Evolutionary conservation across 2,888 invertebrate species (phyloP).

Genomic region (Desoria tigrina): DNA sequence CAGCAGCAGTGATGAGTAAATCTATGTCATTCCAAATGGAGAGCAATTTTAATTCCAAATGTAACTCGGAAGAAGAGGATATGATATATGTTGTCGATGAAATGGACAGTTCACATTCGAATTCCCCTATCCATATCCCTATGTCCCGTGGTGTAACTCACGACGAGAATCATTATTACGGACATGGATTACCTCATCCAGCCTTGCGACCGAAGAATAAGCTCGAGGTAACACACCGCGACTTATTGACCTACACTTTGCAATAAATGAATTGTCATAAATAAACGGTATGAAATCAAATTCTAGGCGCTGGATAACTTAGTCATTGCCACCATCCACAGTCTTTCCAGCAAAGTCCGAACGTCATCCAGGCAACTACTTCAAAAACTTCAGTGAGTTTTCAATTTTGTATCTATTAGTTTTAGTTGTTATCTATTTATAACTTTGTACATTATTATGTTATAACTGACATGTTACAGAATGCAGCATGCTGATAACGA

Average conservation of each 20-base stretch:
- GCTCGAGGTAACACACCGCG: constrained; percentile 45
- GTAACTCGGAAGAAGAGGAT: constrained; percentile 41
- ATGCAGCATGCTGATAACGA: constrained; percentile 55
- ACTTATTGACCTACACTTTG: background rate
- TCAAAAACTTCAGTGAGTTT: constrained; percentile 59
- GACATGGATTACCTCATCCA: constrained; percentile 49
- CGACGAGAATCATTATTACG: constrained; percentile 45
- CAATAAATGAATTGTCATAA: background rate
- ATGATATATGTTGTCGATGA: constrained; percentile 47
- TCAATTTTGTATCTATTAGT: background rate
- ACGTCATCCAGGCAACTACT: constrained; percentile 59
- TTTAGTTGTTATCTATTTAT: constrained; percentile 5
- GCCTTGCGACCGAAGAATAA: constrained; percentile 52
- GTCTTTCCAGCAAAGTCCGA: constrained; percentile 60
- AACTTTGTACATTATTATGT: background rate
- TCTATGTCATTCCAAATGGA: constrained; percentile 44
- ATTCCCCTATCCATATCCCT: constrained; percentile 41
- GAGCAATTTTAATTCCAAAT: constrained; percentile 27
- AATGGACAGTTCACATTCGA: constrained; percentile 44
- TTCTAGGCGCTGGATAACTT: constrained; percentile 58
- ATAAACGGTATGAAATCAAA: background rate
- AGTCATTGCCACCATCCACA: constrained; percentile 61
- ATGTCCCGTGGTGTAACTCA: constrained; percentile 36
- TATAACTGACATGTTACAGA: constrained; percentile 34
- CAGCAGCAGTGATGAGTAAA: constrained; percentile 33